Evolutionary conservation across 1,140 invertebrate genomes (phyloP).

Genomic region (Ptiloglossa arizonensis): DNA sequence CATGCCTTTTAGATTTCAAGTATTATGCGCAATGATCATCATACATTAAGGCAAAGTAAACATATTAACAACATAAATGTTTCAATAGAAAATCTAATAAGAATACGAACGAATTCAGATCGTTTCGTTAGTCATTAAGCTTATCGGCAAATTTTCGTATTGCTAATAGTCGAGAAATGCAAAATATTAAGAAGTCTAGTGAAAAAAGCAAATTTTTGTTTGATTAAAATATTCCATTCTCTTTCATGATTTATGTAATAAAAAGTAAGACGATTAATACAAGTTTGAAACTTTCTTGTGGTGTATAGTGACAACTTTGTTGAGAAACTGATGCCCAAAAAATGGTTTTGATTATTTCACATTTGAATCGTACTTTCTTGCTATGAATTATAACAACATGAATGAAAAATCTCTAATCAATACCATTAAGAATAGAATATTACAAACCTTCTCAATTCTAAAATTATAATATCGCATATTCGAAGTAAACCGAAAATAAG

Average conservation of each 20-base stretch:
- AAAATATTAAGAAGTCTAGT: conserved; percentile 9
- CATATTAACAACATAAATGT: conserved; percentile 48
- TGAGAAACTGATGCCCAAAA: conserved; percentile 13
- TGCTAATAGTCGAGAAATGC: neutral
- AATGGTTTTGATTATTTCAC: neutral
- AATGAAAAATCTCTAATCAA: neutral
- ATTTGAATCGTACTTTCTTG: neutral
- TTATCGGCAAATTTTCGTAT: conserved; percentile 11
- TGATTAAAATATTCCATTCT: conserved; percentile 22
- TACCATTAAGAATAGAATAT: conserved; percentile 27
- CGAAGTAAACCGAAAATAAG: conserved; percentile 13
- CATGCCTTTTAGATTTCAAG: conserved; percentile 48
- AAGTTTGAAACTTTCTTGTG: conserved; percentile 8
- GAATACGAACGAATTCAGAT: conserved; percentile 29
- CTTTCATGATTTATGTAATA: conserved; percentile 12
- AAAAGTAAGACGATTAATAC: conserved; percentile 17
- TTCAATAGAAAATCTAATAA: conserved; percentile 4
- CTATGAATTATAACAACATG: conserved; percentile 5
- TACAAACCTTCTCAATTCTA: conserved; percentile 10
- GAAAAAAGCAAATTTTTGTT: conserved; percentile 4
- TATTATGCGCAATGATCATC: conserved; percentile 54
- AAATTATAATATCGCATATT: conserved; percentile 22
- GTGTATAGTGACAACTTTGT: neutral
- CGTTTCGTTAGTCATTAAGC: conserved; percentile 10
- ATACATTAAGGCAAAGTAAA: conserved; percentile 55